These are phyloP conservation scores for Labroides dimidiatus DNA, from an alignment of 2,797 vertebrate species.

Conservation along the genomic window DNA sequence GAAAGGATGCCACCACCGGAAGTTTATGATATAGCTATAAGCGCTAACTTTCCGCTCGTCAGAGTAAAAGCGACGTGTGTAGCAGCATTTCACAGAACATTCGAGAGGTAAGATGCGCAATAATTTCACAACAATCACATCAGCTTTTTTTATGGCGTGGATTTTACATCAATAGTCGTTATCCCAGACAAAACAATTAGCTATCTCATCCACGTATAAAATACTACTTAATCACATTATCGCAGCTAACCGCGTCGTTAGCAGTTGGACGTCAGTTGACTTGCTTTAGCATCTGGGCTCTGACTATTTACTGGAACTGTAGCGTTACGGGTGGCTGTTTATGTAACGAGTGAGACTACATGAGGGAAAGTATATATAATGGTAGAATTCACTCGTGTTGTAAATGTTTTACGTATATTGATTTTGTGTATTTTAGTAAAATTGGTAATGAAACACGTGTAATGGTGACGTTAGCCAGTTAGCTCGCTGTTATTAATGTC, in stretches of 20 bases:
- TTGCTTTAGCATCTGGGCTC: slow-evolving; percentile 40
- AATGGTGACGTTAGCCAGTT: slow-evolving; percentile 15
- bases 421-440: too few species aligned
- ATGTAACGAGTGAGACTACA: not conserved
- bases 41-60: not conserved
- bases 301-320: slow-evolving; percentile 43
- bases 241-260: slow-evolving; percentile 8
- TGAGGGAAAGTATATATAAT: not conserved
- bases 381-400: accelerated
- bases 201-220: not conserved
- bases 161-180: accelerated
- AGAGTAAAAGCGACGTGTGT: slow-evolving; percentile 59
- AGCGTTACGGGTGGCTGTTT: not conserved
- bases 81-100: slow-evolving; percentile 70
- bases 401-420: too few species aligned
- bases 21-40: accelerated
- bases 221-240: not conserved
- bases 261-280: not conserved
- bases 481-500: slow-evolving; percentile 1
- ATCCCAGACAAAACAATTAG: accelerated
- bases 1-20: slow-evolving; percentile 11
- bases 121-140: not conserved
- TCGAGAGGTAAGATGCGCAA: slow-evolving; percentile 76
- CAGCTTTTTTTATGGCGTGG: accelerated
- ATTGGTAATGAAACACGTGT: slow-evolving; percentile 30